Evolutionary conservation across 92 coral and sea anemone genomes (phyloP).

Genomic region (Bergia puertoricense): DNA sequence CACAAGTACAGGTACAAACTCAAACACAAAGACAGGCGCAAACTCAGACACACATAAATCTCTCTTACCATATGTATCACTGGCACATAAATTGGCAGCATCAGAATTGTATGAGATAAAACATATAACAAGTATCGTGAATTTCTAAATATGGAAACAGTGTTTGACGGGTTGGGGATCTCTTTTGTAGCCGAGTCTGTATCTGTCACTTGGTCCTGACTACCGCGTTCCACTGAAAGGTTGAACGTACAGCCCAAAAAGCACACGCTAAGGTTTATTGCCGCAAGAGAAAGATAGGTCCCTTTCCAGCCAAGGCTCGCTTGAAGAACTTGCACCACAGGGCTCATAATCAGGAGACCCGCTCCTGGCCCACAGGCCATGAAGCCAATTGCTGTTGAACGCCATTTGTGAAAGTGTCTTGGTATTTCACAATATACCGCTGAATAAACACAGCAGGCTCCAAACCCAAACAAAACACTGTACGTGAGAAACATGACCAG

Average conservation of each 20-base stretch:
- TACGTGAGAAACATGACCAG: slow-evolving; percentile 4
- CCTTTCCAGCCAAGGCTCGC: neutral
- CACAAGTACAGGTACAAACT: too few relatives aligned
- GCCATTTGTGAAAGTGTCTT: neutral
- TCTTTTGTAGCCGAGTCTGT: too few relatives aligned
- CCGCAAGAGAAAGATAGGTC: neutral
- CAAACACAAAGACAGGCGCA: neutral
- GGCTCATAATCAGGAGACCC: slow-evolving; percentile 3
- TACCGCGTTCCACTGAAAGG: too few relatives aligned
- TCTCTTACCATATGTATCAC: slow-evolving; percentile 6
- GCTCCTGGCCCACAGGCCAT: slow-evolving; percentile 18
- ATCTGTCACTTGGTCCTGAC: too few relatives aligned
- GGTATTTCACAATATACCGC: neutral
- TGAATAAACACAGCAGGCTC: slow-evolving; percentile 13
- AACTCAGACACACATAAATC: neutral
- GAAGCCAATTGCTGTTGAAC: slow-evolving; percentile 9
- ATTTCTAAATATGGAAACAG: neutral
- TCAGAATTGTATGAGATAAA: neutral
- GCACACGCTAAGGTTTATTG: neutral
- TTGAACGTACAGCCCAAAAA: neutral
- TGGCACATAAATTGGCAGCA: slow-evolving; percentile 8
- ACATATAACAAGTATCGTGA: neutral
- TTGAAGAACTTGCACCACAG: slow-evolving; percentile 1
- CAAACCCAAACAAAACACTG: slow-evolving; percentile 1
- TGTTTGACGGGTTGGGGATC: neutral